Evolutionary conservation across 2,797 vertebrate species (phyloP), one percentile per base, ranked within the genome.

Genomic region (Syndactyla subalaris): DNA sequence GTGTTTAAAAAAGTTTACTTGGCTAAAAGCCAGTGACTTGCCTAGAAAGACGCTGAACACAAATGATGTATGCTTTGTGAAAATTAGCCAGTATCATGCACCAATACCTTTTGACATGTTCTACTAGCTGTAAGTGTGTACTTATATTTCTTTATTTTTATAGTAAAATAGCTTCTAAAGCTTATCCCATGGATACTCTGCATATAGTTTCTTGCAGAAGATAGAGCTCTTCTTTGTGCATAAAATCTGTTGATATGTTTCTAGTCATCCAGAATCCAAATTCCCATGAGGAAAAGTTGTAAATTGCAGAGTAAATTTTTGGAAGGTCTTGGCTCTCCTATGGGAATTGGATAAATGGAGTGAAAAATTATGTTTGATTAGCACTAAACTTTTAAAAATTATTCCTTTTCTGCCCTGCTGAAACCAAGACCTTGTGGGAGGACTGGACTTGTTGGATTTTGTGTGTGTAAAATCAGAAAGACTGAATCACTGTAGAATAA

Each of bases 401-500:
- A 16, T 75, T 85, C 46, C 23, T 68, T 2, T 51, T 82, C 38
- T 67, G 14, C 20, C 26, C 12, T 32, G 39, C 12, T 39, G 20
- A 70, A 85, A 57, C 13, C 30, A 82, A 86, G 32, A 92, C 21
- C 21, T 71, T 30, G 4, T 39, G 6, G 8, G 20, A 18, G 10
- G 0, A 66, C 48, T 70, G 51, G 38, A 83, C 7, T 3, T n/a
- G 7, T 13, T 63, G 14, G 12, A 2, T 17, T 73, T 73, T 65
- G 26, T 67, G 12, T 34, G 6, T 18, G 3, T 24, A 83, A 67
- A 74, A 54, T 39, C 52, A 77, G 65, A 86, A 63, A 68, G 21
- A 27, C 15, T 61, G 57, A 68, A 59, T n/a, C 19, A 84, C 6
- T 0, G 0, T 0, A 0, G 74, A 58, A 38, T 5, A 43, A 15